Base-by-base conservation (phyloP, 1,140 invertebrate genomes). In the Hyles euphorbiae region DNA sequence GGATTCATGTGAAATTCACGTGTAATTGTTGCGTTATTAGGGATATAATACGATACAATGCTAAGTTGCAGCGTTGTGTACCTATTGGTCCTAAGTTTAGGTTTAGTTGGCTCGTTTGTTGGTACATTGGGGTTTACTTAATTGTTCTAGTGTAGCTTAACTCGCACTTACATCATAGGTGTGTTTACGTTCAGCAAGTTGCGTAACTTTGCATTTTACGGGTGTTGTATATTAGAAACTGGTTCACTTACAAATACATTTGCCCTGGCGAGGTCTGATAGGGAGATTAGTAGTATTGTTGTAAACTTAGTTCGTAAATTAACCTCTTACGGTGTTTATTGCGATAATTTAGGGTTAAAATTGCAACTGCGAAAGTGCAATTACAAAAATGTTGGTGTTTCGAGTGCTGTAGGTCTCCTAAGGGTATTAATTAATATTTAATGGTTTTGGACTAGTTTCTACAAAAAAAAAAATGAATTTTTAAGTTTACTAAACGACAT, bases 111-210 rank as follows among this genome's bases (percentile, higher is more conserved):
- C 61, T 62, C 64, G 65, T 75, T 70, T 75, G 67, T 68, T 67
- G 68, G 57, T 72, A 68, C 61, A 65, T 53, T 56, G 48, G 60
- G 67, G 56, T 72, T 76, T 67, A 74, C 69, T 74, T 73, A 74
- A 75, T 75, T 70, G 69, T 70, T 72, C 58, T 52, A 7, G 36
- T 40, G 36, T 40, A 1, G 36, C 36, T 40, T 40, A 40, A 40
- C 36, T 40, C 36, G 8, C 36, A 40, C 36, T 40, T 69, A 64
- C 64, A 50, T 64, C 53, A 69, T 77, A 68, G 70, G 56, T 44
- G 51, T 62, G 63, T 70, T 68, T 60, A 55, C 62, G 64, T 46
- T 47, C n/a, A 53, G 61, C 44, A 49, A 55, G 51, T 40, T 40
- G 36, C 4, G 36, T 40, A 40, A 5, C 5, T 40, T 40, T 40